These are phyloP conservation scores for Podocnemis expansa DNA, from an alignment of 2,113 vertebrate genomes.

Conservation along the genomic window DNA sequence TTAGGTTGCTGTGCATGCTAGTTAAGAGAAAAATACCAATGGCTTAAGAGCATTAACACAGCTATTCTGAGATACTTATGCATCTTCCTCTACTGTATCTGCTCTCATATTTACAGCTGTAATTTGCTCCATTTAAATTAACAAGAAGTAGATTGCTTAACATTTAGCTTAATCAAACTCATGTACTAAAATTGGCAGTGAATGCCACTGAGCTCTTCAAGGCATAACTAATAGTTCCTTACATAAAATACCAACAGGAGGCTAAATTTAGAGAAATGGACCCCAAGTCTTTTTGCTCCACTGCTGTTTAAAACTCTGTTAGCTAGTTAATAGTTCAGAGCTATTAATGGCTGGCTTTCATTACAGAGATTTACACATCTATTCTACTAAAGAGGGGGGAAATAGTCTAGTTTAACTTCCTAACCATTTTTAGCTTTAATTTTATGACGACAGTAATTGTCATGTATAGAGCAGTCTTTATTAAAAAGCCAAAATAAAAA, in stretches of 20 bases:
- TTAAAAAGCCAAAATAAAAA: constrained; percentile 6
- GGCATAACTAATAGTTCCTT: background rate
- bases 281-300: background rate
- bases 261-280: background rate
- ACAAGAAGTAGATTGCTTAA: constrained; percentile 19
- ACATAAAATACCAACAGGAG: background rate
- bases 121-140: constrained; percentile 52
- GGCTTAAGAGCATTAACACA: background rate
- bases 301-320: background rate
- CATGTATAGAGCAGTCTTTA: background rate
- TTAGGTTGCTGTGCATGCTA: background rate
- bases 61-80: background rate
- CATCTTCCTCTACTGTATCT: background rate
- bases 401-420: background rate
- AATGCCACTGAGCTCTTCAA: background rate
- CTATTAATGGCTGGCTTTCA: background rate
- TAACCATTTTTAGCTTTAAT: background rate
- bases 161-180: constrained; percentile 42
- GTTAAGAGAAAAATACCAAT: background rate
- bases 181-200: background rate
- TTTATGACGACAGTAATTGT: background rate
- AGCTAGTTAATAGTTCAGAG: constrained; percentile 9
- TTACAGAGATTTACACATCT: background rate
- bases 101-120: constrained; percentile 17
- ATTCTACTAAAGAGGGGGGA: background rate